Conservation (phyloP, 2,888 invertebrate species). For the Phaonia tiefii region DNA sequence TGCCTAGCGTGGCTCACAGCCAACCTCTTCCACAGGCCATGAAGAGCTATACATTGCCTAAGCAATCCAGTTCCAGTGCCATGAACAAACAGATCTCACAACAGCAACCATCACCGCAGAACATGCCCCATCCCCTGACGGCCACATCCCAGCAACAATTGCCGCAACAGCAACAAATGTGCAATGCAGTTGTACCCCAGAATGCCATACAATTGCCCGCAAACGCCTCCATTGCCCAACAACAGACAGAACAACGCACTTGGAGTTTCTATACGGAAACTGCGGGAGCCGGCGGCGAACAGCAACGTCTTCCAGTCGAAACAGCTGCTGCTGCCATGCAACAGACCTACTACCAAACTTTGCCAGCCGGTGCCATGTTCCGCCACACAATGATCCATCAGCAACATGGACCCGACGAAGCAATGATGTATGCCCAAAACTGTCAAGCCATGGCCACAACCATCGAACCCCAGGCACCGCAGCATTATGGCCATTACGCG, state of each 20-base stretch:
- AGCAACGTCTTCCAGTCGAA: slow-evolving; percentile 76
- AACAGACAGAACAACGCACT: slow-evolving; percentile 78
- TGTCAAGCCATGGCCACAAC: slow-evolving; percentile 78
- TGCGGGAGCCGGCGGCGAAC: slow-evolving; percentile 72
- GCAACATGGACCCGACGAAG: slow-evolving; percentile 77
- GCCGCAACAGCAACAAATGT: slow-evolving; percentile 69
- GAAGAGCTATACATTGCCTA: slow-evolving; percentile 78
- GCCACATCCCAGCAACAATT: slow-evolving; percentile 65
- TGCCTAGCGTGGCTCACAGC: slow-evolving; percentile 72
- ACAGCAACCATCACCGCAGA: slow-evolving; percentile 76
- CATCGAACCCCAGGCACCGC: slow-evolving; percentile 73
- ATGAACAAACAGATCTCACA: slow-evolving; percentile 73
- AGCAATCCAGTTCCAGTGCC: slow-evolving; percentile 73
- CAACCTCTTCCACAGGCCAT: slow-evolving; percentile 74
- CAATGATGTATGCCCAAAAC: slow-evolving; percentile 78
- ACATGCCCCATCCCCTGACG: slow-evolving; percentile 69
- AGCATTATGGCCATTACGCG: slow-evolving; percentile 79
- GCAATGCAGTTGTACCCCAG: slow-evolving; percentile 57
- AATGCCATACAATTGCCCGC: slow-evolving; percentile 69
- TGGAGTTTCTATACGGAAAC: slow-evolving; percentile 78
- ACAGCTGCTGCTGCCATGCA: slow-evolving; percentile 72
- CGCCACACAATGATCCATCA: slow-evolving; percentile 79
- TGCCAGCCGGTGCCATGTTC: slow-evolving; percentile 78
- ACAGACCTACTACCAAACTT: slow-evolving; percentile 78
- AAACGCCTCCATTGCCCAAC: slow-evolving; percentile 77